Percentiles rank a stretch among this genome's conserved stretches.
These are phyloP conservation scores for Episyrphus balteatus DNA, from an alignment of 1,140 invertebrate species.

Conservation along the genomic window DNA sequence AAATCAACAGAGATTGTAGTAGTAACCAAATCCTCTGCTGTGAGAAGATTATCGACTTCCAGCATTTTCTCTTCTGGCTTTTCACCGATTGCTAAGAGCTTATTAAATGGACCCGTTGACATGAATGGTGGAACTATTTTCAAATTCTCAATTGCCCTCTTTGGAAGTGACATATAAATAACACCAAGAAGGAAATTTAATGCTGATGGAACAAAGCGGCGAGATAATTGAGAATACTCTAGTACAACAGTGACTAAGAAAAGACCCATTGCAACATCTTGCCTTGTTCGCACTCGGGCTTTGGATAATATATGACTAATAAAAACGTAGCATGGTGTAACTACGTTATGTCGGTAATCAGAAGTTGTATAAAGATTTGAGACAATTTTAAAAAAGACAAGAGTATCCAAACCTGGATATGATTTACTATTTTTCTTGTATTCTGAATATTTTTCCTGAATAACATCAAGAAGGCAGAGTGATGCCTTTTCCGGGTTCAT, in stretches of 20 bases:
- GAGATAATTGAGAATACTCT: slow-evolving; percentile 72
- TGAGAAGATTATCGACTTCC: slow-evolving; percentile 10
- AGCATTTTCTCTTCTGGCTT: slow-evolving; percentile 5
- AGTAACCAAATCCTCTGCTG: slow-evolving; percentile 20
- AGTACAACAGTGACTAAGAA: slow-evolving; percentile 60
- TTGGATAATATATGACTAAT: slow-evolving; percentile 66
- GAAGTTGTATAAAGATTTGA: slow-evolving; percentile 74
- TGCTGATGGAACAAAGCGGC: slow-evolving; percentile 64
- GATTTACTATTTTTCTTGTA: slow-evolving; percentile 50
- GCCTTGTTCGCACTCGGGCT: slow-evolving; percentile 47
- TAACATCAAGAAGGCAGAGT: slow-evolving; percentile 50
- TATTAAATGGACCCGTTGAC: slow-evolving; percentile 35
- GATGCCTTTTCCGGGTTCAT: slow-evolving; percentile 54
- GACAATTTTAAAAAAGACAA: slow-evolving; percentile 70
- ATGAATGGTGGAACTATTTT: slow-evolving; percentile 57
- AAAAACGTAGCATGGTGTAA: slow-evolving; percentile 71
- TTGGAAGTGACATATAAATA: slow-evolving; percentile 50
- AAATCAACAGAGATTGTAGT: slow-evolving; percentile 43
- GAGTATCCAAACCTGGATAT: slow-evolving; percentile 58
- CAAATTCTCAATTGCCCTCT: slow-evolving; percentile 40
- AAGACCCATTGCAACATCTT: slow-evolving; percentile 65
- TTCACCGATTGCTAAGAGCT: slow-evolving; percentile 17
- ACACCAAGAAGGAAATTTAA: slow-evolving; percentile 66
- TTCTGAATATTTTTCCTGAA: slow-evolving; percentile 61
- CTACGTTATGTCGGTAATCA: slow-evolving; percentile 77